These are phyloP conservation scores for Drosophila gaucha DNA, from an alignment of 2,888 invertebrate species.

Conservation along the genomic window DNA sequence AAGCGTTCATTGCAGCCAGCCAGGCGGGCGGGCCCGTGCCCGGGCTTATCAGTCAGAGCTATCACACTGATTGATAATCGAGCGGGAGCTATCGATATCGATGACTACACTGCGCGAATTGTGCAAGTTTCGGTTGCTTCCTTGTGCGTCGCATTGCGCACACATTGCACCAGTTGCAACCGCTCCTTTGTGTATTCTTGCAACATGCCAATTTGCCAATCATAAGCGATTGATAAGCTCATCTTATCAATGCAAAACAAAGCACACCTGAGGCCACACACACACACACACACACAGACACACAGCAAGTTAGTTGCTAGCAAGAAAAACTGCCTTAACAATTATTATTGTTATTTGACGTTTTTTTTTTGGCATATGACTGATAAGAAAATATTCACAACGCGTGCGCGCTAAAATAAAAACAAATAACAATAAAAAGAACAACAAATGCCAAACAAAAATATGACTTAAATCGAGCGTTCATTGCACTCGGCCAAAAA, in stretches of 20 bases:
- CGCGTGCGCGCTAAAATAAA: slow-evolving; percentile 62
- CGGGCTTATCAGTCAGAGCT: slow-evolving; percentile 61
- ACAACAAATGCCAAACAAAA: slow-evolving; percentile 36
- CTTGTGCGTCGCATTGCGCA: slow-evolving; percentile 39
- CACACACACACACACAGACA: not conserved
- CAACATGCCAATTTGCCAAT: slow-evolving; percentile 35
- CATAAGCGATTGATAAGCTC: slow-evolving; percentile 24
- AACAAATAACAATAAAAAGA: slow-evolving; percentile 45
- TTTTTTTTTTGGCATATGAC: slow-evolving; percentile 59
- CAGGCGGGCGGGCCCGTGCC: slow-evolving; percentile 1
- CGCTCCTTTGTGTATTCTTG: slow-evolving; percentile 42
- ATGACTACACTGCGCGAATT: slow-evolving; percentile 42
- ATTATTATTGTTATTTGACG: slow-evolving; percentile 14
- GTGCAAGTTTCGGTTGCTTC: slow-evolving; percentile 38
- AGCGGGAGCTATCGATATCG: slow-evolving; percentile 44
- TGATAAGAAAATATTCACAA: slow-evolving; percentile 57
- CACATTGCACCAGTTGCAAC: slow-evolving; percentile 12
- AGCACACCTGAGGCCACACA: slow-evolving; percentile 33
- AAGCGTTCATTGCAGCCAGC: slow-evolving; percentile 48
- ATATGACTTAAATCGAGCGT: slow-evolving; percentile 41
- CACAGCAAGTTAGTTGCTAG: slow-evolving; percentile 6
- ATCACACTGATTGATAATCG: slow-evolving; percentile 38
- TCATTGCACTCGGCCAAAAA: slow-evolving; percentile 66
- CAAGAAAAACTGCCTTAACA: slow-evolving; percentile 1
- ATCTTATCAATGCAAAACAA: slow-evolving; percentile 3